Base-by-base conservation (phyloP, 2,888 invertebrate genomes). In the Piscicola geometra region DNA sequence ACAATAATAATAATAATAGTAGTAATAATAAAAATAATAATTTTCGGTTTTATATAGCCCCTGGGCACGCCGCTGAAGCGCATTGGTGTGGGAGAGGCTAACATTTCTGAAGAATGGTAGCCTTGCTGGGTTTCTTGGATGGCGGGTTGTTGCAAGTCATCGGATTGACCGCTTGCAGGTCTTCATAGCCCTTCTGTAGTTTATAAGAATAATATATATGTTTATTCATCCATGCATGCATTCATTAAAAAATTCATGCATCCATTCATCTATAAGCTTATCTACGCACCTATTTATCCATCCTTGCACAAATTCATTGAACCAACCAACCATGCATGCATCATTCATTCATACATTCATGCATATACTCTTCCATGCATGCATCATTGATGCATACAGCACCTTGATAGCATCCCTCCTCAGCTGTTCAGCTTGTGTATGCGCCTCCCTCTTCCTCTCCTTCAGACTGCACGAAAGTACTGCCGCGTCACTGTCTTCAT, bases 361-460 rank as follows among this genome's bases (percentile, higher is more conserved):
- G 9, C 9, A 47, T 47, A 15, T 47, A 47, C 50, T 21, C 50
- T 47, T 15, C 50, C 50, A 47, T 15, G n/a, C n/a, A n/a, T n/a
- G n/a, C n/a, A n/a, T 47, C 50, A 47, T 47, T 15, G 50, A 47
- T 47, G 50, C 21, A 47, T 9, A 15, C 21, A 47, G 21, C 78
- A 85, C 86, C 82, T 96, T 97, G 78, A 97, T 97, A 0, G 96
- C 95, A 89, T 97, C 96, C 82, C 96, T 89, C 79, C 97, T 88
- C 84, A 96, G 96, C 85, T 97, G 96, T 86, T 97, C 97, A 1
- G 97, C 96, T 87, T 95, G 90, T 0, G 96, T 96, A 84, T 96
- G 96, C 3, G 96, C 96, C 85, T 96, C 95, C 78, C 96, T 88
- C 75, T 96, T 89, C 52, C 96, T 88, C 83, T 97, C 95, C 85